A percentile compares a stretch with the other conserved stretches of the same genome.
phyloP scores from a whole-genome alignment of 2,797 vertebrate genomes.

The Sebastes dallii region DNA sequence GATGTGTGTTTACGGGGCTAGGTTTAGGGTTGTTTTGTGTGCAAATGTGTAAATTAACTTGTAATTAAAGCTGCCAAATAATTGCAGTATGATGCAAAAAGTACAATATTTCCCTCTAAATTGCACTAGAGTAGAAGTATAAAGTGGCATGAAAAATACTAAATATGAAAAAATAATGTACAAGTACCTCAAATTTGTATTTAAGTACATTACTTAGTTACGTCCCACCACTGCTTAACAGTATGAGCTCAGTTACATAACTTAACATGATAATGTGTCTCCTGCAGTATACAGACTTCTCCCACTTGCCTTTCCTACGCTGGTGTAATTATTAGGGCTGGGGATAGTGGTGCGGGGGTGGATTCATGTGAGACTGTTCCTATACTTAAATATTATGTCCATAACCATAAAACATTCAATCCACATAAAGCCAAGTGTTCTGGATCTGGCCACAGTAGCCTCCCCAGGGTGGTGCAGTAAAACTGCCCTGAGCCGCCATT shows the following conservation, averaged over 20 bases:
- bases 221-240: neutral
- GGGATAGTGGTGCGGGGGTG: constrained; percentile 45
- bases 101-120: neutral
- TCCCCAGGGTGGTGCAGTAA: constrained; percentile 71
- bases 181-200: neutral
- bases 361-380: constrained; percentile 69
- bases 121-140: neutral
- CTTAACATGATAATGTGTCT: constrained; percentile 17
- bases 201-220: neutral
- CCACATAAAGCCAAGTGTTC: constrained; percentile 76
- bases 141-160: neutral
- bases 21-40: too few species aligned
- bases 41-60: neutral
- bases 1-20: too few species aligned
- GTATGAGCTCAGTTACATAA: constrained; percentile 36
- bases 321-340: constrained; percentile 55
- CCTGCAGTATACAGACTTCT: constrained; percentile 8
- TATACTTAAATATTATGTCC: constrained; percentile 77
- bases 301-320: constrained; percentile 44
- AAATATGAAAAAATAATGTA: neutral
- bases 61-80: neutral
- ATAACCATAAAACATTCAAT: constrained; percentile 82
- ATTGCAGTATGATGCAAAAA: neutral
- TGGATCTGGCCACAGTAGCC: constrained; percentile 75
- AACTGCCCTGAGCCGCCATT: constrained; percentile 66